These are phyloP conservation scores for Cecropterus lyciades DNA, from an alignment of 1,140 invertebrate species.

Conservation along the genomic window DNA sequence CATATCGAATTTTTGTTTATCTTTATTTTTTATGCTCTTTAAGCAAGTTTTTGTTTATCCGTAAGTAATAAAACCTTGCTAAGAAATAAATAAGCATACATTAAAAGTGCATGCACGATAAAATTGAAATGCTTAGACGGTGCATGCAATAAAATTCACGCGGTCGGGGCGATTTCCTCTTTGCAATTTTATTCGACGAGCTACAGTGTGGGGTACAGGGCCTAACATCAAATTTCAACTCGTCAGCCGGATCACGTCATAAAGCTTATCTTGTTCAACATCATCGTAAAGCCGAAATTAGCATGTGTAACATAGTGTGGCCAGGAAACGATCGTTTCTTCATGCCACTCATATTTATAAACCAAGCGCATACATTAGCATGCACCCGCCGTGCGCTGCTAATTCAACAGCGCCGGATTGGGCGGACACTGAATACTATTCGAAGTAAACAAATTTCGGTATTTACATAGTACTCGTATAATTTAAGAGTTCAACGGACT, in stretches of 20 bases:
- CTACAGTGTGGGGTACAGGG: conserved; percentile 15
- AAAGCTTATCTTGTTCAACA: conserved; percentile 41
- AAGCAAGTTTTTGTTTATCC: background rate
- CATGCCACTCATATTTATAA: conserved; percentile 42
- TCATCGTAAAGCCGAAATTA: conserved; percentile 46
- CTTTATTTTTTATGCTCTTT: conserved; percentile 2
- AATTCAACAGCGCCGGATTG: conserved; percentile 51
- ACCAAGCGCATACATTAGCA: conserved; percentile 46
- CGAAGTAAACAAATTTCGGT: conserved; percentile 48
- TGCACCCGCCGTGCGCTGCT: conserved; percentile 49
- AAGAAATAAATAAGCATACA: conserved; percentile 17
- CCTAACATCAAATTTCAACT: conserved; percentile 27
- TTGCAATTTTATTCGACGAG: conserved; percentile 22
- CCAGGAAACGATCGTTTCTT: conserved; percentile 53
- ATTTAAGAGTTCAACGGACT: conserved; percentile 51
- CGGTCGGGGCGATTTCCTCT: conserved; percentile 15
- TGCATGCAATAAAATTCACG: conserved; percentile 26
- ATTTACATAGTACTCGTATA: conserved; percentile 50
- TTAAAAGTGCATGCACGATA: conserved; percentile 21
- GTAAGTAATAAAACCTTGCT: conserved; percentile 7
- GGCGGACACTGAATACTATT: conserved; percentile 47
- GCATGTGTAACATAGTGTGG: conserved; percentile 51
- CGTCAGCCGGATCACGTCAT: conserved; percentile 32
- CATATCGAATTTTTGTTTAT: background rate
- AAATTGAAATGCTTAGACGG: conserved; percentile 31